phyloP scores from a whole-genome alignment of 2,797 vertebrate species.

The Chanos chanos region DNA sequence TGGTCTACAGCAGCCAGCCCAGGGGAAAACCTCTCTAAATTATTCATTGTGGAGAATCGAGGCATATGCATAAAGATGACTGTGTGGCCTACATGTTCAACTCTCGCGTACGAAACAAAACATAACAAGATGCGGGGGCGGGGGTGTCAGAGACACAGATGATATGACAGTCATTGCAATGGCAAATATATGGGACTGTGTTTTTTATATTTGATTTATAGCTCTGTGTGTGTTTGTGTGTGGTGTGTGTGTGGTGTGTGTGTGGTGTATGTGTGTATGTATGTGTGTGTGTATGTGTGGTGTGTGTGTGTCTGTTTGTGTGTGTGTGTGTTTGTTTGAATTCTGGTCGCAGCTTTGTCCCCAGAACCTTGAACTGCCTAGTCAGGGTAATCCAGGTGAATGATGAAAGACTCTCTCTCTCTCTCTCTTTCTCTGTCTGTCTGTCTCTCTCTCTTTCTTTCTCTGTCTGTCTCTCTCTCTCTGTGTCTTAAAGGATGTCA shows the following conservation, averaged over 20 bases:
- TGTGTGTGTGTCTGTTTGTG: conserved; percentile 17
- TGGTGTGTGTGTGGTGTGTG: no score
- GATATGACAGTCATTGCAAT: no score
- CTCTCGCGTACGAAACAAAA: conserved; percentile 28
- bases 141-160: no score
- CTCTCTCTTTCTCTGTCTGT: neutral
- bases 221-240: no score
- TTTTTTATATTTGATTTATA: no score
- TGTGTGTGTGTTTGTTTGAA: conserved; percentile 13
- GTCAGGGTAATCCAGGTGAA: conserved; percentile 5
- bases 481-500: no score
- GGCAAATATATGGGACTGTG: no score
- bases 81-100: conserved; percentile 32
- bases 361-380: conserved; percentile 11
- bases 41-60: conserved; percentile 16
- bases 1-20: conserved; percentile 15
- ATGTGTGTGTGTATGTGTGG: conserved; percentile 25
- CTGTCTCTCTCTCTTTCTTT: neutral
- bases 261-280: no score
- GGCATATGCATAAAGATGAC: conserved; percentile 26
- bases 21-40: conserved; percentile 35
- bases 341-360: conserved; percentile 19
- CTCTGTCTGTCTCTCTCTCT: neutral
- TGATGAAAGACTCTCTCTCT: conserved; percentile 7
- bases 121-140: no score